Evolutionary conservation across 2,888 invertebrate genomes (phyloP).

Genomic region (Himalopsyche kuldschensis): DNA sequence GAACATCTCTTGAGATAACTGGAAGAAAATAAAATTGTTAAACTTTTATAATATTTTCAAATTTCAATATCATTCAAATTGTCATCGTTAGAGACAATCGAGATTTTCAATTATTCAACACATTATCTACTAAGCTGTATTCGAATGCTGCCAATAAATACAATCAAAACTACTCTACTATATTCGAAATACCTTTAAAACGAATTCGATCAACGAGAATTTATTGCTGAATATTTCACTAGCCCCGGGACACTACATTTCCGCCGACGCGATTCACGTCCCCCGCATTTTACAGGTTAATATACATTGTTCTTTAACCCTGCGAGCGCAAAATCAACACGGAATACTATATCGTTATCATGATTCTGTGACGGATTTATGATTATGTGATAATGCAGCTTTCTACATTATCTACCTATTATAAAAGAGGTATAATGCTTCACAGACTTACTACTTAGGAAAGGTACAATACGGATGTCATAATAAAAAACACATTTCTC

Average conservation of each 20-base stretch:
- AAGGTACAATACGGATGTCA: too few species aligned
- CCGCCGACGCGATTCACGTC: neutral
- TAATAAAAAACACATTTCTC: too few species aligned
- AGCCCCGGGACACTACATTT: neutral
- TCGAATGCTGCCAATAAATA: neutral
- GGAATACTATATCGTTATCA: neutral
- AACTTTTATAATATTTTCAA: too few species aligned
- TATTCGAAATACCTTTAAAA: neutral
- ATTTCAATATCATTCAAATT: too few species aligned
- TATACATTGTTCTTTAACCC: neutral
- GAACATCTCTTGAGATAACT: too few species aligned
- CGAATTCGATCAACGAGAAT: neutral
- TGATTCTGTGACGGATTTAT: neutral
- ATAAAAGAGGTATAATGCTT: too few species aligned
- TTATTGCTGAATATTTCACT: neutral
- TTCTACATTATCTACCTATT: neutral
- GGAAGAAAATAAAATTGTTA: too few species aligned
- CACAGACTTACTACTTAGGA: too few species aligned
- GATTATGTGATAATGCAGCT: neutral
- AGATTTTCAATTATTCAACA: too few species aligned
- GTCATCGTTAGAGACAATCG: too few species aligned
- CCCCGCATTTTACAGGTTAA: neutral
- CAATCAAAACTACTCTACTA: neutral
- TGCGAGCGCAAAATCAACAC: neutral
- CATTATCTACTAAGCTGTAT: neutral